These are phyloP conservation scores for Synanthedon andrenaeformis DNA, from an alignment of 2,888 invertebrate species.

Conservation along the genomic window DNA sequence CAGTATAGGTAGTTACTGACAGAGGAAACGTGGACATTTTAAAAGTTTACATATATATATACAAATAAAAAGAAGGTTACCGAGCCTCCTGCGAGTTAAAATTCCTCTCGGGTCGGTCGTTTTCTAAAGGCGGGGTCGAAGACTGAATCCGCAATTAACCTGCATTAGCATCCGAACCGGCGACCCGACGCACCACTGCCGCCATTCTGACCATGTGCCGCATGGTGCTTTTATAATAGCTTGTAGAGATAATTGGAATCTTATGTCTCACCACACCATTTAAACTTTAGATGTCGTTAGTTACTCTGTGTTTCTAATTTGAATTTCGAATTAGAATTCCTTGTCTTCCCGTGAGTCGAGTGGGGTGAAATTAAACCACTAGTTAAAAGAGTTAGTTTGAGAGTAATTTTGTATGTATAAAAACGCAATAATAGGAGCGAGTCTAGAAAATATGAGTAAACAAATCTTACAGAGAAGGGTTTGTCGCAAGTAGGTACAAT, in stretches of 20 bases:
- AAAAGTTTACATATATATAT: neutral
- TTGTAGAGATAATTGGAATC: neutral
- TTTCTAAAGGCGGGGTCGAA: conserved; percentile 42
- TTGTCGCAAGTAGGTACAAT: too few species aligned
- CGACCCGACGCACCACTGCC: conserved; percentile 24
- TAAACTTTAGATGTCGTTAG: neutral
- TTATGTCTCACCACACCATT: neutral
- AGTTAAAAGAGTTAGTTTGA: too few species aligned
- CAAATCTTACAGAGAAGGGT: too few species aligned
- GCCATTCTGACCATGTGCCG: conserved; percentile 13
- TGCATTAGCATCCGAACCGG: conserved; percentile 46
- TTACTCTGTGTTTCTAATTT: neutral
- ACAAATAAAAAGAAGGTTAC: conserved; percentile 3
- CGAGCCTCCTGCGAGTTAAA: conserved; percentile 19
- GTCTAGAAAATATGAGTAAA: too few species aligned
- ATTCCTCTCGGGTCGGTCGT: conserved; percentile 37
- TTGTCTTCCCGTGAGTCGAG: too few species aligned
- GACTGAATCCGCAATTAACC: conserved; percentile 57
- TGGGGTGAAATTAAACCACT: too few species aligned
- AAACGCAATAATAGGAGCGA: too few species aligned
- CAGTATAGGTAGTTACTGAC: too few species aligned
- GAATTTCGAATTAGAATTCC: too few species aligned
- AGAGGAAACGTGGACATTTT: too few species aligned
- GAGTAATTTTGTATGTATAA: too few species aligned
- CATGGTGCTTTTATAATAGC: conserved; percentile 1